Base-by-base conservation (phyloP, 2,888 invertebrate genomes). In the Mechanitis messenoides region DNA sequence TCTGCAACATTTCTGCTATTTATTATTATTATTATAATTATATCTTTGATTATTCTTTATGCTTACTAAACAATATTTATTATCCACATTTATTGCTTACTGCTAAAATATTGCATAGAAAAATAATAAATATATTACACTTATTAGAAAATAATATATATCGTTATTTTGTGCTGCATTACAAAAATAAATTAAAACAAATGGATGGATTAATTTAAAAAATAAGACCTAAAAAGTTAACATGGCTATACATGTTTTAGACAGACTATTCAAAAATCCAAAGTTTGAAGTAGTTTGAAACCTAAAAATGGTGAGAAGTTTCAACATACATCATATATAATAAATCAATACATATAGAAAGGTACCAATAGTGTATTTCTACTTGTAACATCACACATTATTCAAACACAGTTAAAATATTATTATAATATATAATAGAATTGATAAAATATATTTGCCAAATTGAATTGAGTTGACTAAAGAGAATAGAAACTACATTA, bases 61-160 rank as follows among this genome's bases (percentile, higher is more conserved):
- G 9, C 50, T 31, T 50, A 31, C 31, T 9, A 31, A 6, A 50
- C 50, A 31, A 31, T 31, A 50, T 31, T 50, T 11, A 31, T 42
- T 42, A 31, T 50, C 50, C 50, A 50, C 5, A 50, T 50, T 42
- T 50, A 50, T 50, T 50, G 50, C 47, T 47, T 47, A 47, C 4
- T 6, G 28, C 50, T 50, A 50, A 31, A 50, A 50, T 50, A 50
- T 50, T 11, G 31, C 50, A 50, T 28, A 50, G 50, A 50, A 50
- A 50, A 50, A 47, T 31, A 47, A 6, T 6, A 28, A 50, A 31
- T 11, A 50, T 50, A 47, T 28, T 47, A 31, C 6, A 50, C 9
- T 3, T 9, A 9, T 42, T 31, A 50, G 31, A 50, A 31, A 31
- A 50, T 7, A 20, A 20, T 20, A 20, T 20, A 20, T 20, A 20